Evolutionary conservation across 2,113 vertebrate species (phyloP).

Genomic region (Caloenas nicobarica): DNA sequence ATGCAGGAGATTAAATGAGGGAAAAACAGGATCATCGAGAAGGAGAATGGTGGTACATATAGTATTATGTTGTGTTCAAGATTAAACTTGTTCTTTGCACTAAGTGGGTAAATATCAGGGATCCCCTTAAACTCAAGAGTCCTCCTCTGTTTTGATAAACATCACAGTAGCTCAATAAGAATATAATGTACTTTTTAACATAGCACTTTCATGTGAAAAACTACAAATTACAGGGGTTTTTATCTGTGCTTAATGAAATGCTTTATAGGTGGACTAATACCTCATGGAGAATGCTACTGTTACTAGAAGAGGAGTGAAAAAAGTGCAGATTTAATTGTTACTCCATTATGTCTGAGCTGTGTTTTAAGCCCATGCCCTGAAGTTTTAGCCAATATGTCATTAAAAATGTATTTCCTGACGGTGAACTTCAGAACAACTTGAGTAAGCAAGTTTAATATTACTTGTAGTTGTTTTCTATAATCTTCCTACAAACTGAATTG

Average conservation of each 20-base stretch:
- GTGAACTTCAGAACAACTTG: neutral
- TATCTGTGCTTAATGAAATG: neutral
- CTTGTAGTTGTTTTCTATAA: neutral
- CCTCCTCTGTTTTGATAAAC: neutral
- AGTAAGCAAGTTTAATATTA: neutral
- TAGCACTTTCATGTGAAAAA: neutral
- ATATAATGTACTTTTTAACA: neutral
- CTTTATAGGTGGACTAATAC: neutral
- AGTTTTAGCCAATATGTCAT: neutral
- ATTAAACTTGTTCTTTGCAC: neutral
- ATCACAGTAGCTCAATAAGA: neutral
- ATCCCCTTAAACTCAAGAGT: neutral
- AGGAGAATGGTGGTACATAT: neutral
- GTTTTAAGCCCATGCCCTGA: neutral
- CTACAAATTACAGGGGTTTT: neutral
- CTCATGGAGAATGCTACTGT: neutral
- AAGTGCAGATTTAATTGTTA: neutral
- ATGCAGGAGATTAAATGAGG: neutral
- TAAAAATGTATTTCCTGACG: neutral
- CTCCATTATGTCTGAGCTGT: neutral
- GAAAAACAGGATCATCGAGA: neutral
- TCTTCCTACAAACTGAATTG: neutral
- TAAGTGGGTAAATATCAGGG: neutral
- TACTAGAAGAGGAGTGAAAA: neutral
- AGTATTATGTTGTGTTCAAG: neutral